Evolutionary conservation across 2,888 invertebrate species (phyloP), one percentile per base, ranked within the genome.

Genomic region (Heteromyza rotundicornis): DNA sequence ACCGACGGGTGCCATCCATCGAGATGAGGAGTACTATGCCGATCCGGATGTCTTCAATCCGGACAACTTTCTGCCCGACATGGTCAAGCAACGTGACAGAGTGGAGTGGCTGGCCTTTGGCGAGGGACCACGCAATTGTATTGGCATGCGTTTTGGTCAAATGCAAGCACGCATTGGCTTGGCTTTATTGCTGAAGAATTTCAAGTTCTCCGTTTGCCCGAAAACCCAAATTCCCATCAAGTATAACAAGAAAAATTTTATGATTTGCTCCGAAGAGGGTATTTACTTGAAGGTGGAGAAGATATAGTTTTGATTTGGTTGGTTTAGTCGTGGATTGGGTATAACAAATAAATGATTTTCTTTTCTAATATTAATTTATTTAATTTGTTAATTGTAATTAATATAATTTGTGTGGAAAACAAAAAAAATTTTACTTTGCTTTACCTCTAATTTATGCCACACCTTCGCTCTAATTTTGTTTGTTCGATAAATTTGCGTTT

Each of bases 31-130:
- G 1, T 76, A 79, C 53, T 84, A 78, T 62, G 77, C 80, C 0
- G 81, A 89, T 16, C 89, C 89, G 1, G 82, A 86, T 1, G 84
- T 80, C 27, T 89, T 88, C 60, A 84, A 86, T 59, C 89, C 89
- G 0, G 86, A 88, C 7, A 80, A 88, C 68, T 89, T 88, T 74
- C 76, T 82, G 0, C 78, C 84, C 2, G 86, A 86, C 68, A 85
- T 85, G 56, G 86, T 86, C 62, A 77, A 83, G 0, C 82, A 82
- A 44, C 73, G 87, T 62, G 85, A 86, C 61, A 63, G 69, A 0
- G 56, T 73, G 1, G 64, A 47, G 60, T 60, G 58, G 47, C 49
- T 60, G 32, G 64, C 72, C 14, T 76, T 76, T 50, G 73, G 75
- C 12, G 71, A 73, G 24, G 75, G 75, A 17, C 69, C 63, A 1